These are phyloP conservation scores for Cephonodes hylas DNA, from an alignment of 2,888 invertebrate genomes.

Conservation along the genomic window DNA sequence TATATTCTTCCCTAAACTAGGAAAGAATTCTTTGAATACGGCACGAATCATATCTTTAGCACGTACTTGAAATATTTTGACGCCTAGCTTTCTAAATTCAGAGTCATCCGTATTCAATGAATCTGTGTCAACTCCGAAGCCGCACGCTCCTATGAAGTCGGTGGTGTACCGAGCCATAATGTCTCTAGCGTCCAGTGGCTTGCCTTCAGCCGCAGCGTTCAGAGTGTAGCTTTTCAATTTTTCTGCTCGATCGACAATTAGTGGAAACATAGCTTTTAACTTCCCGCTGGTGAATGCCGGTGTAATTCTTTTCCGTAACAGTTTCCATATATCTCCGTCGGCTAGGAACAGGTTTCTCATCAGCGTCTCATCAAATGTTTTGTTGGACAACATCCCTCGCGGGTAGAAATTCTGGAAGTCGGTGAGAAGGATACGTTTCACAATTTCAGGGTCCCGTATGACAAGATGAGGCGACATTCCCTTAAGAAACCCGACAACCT, in stretches of 20 bases:
- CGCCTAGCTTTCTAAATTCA: constrained; percentile 50
- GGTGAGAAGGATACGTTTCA: constrained; percentile 42
- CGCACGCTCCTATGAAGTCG: constrained; percentile 61
- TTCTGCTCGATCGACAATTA: constrained; percentile 55
- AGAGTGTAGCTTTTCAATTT: constrained; percentile 42
- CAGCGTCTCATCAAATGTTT: constrained; percentile 49
- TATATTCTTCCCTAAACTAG: constrained; percentile 38
- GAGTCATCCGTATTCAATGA: constrained; percentile 53
- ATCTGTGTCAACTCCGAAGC: constrained; percentile 58
- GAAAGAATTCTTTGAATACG: constrained; percentile 49
- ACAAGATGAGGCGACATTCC: constrained; percentile 42
- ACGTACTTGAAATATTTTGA: constrained; percentile 40
- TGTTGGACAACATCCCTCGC: constrained; percentile 43
- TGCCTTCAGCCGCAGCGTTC: constrained; percentile 34
- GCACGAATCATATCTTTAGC: background rate
- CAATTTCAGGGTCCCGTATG: constrained; percentile 49
- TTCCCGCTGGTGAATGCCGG: constrained; percentile 61
- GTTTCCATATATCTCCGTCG: constrained; percentile 59
- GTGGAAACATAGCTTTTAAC: constrained; percentile 60
- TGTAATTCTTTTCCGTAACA: constrained; percentile 60
- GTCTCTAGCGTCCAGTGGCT: constrained; percentile 49
- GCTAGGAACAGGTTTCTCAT: constrained; percentile 55
- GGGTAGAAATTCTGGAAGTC: constrained; percentile 49
- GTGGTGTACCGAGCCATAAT: constrained; percentile 63
- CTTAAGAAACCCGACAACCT: constrained; percentile 50